Conservation (phyloP, 2,113 vertebrate species). For the Myrmecobius fasciatus region DNA sequence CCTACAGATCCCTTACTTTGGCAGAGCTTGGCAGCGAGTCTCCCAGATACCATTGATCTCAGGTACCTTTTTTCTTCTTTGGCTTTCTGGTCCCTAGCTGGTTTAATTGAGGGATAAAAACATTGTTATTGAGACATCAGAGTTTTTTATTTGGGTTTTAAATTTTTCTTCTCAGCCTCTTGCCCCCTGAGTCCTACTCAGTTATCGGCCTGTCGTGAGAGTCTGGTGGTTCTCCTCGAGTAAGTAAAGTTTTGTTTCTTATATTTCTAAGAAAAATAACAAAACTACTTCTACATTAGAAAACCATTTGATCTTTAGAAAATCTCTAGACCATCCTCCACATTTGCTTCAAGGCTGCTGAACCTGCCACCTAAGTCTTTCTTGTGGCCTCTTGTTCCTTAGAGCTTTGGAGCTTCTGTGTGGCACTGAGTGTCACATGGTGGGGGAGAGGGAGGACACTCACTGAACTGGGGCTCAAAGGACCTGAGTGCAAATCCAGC, state of each 20-base stretch:
- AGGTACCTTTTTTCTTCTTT: conserved; percentile 80
- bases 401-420: neutral
- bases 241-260: conserved; percentile 79
- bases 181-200: conserved; percentile 89
- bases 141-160: neutral
- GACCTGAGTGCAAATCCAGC: neutral
- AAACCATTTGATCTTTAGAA: neutral
- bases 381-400: neutral
- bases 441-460: too few relatives aligned
- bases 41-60: conserved; percentile 92
- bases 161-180: conserved; percentile 85
- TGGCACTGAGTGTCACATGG: neutral
- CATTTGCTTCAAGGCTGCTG: conserved; percentile 28
- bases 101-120: neutral
- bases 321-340: neutral
- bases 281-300: neutral
- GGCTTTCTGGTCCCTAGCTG: neutral
- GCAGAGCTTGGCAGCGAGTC: conserved; percentile 89
- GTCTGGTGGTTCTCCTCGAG: conserved; percentile 93
- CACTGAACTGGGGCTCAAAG: neutral
- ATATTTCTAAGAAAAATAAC: neutral
- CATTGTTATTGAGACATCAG: neutral
- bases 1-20: conserved; percentile 84
- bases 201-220: conserved; percentile 88
- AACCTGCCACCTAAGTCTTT: neutral